Evolutionary conservation across 2,113 vertebrate species (phyloP).

Genomic region (Aegotheles bennettii): DNA sequence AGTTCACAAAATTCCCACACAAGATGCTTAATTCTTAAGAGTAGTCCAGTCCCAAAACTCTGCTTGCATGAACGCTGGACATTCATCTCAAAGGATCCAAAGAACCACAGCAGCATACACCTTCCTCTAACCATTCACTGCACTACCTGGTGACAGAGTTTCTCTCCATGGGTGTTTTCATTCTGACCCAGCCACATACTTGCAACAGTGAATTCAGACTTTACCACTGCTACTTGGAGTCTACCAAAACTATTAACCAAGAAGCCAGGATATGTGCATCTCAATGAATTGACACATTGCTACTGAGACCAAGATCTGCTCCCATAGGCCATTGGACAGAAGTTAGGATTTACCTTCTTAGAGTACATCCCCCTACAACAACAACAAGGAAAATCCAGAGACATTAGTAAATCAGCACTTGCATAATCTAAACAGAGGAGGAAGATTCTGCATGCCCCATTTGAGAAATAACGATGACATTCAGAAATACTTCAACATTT

Average conservation of each 20-base stretch:
- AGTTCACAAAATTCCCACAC: not conserved
- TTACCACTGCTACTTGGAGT: not conserved
- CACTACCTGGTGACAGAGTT: not conserved
- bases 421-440: not conserved
- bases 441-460: not conserved
- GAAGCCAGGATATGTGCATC: not conserved
- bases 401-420: not conserved
- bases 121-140: not conserved
- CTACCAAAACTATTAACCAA: not conserved
- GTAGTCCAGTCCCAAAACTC: not conserved
- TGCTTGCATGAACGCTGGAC: not conserved
- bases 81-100: not conserved
- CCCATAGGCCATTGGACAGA: not conserved
- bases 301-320: not conserved
- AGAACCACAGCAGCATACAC: not conserved
- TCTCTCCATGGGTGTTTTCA: not conserved
- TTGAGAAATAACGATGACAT: not conserved
- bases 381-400: not conserved
- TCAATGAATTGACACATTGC: not conserved
- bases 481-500: not conserved
- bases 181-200: rapidly evolving
- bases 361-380: not conserved
- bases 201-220: not conserved
- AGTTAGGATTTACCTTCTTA: not conserved
- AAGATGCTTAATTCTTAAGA: not conserved